Base-by-base conservation (phyloP, 2,888 invertebrate genomes). In the Subacronicta megacephala region DNA sequence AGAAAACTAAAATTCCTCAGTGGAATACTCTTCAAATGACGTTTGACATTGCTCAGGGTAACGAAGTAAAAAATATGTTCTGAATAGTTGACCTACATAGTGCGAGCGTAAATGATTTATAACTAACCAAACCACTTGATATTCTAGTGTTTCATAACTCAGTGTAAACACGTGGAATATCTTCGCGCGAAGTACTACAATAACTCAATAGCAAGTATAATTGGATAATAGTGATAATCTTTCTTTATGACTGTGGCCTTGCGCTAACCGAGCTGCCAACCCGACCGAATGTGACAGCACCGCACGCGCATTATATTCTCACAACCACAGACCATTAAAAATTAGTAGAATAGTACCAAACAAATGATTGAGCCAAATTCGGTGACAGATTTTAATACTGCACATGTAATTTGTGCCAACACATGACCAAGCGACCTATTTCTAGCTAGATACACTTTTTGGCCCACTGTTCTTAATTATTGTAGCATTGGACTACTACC, bases 171-270 rank as follows among this genome's bases (percentile, higher is more conserved):
- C 47, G 61, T 46, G 53, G 50, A 40, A 74, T 65, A 66, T 78
- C 81, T 77, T 73, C 72, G 64, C 72, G 77, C 72, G 80, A 80
- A 82, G 82, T 81, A 83, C 80, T 81, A 83, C 83, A 84, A 84
- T 85, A 86, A 84, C 83, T 85, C 83, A 78, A 81, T 82, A 81
- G 79, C 83, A 81, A 81, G 78, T 79, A 84, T 91, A 92, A 92
- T 91, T 91, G 91, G 90, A 92, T 92, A 89, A 89, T 82, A 77
- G 85, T 79, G 82, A 80, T 91, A 89, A 91, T 92, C 87, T 84
- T 80, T 80, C 79, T 80, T 71, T 80, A 71, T 44, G 68, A 61
- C 43, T 33, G 75, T 83, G 89, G 85, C 92, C 92, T 90, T 91
- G 90, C 75, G 63, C 62, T 72, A 83, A 78, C 84, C 80, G 82